Evolutionary conservation across 2,797 vertebrate species (phyloP), one percentile per base, ranked within the genome.

Genomic region (Gymnothorax javanicus): DNA sequence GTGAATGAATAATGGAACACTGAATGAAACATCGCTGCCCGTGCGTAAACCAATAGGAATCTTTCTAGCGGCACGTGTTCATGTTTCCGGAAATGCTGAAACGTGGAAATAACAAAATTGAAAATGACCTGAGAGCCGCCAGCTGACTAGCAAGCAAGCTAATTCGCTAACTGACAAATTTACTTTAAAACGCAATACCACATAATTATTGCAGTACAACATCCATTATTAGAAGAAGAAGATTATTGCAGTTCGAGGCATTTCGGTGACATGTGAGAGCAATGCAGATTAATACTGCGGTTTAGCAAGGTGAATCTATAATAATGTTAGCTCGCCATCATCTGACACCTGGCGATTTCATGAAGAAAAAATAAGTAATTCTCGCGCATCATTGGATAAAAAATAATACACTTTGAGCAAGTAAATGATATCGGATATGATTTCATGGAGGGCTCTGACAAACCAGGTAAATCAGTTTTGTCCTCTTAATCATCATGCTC

Each of bases 381-480:
- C 83, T 83, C 95, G 82, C 95, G 95, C 89, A 93, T 96, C 0
- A 95, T 95, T 86, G 95, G 95, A 0, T 95, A 95, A 0, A 95
- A 93, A 87, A 89, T 95, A 62, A 94, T 96, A 84, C 94, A 94
- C 0, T 95, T 94, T 84, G 94, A 94, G 87, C 94, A 93, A 87
- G 95, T 96, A 90, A 95, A 96, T n/a, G 95, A 95, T 8, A 95
- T 95, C 89, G 95, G 95, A 91, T 95, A 94, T 58, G 95, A 95
- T 91, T 96, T 94, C 87, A 92, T 92, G 8, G 95, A 96, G 64
- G 95, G 94, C 27, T 95, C 95, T 0, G 94, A 95, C 87, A 95
- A 96, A 93, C 95, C 95, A 92, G 95, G 95, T 96, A 87, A 86
- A 84, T n/a, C 27, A 13, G 33, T 50, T 27, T 43, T 9, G 2